Conservation (phyloP, 1,140 invertebrate species). For the Araneus ventricosus region DNA sequence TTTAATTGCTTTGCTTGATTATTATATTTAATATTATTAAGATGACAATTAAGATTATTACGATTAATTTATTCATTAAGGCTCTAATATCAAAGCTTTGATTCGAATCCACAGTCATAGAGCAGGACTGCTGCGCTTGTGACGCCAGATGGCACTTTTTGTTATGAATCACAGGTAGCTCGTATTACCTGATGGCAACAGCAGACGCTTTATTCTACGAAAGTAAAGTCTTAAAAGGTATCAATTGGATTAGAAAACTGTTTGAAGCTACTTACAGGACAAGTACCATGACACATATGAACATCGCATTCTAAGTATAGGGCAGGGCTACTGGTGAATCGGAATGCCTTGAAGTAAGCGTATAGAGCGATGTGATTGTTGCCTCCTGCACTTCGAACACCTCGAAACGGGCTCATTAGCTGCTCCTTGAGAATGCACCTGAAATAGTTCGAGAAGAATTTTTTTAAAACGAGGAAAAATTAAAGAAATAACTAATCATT, state of each 20-base stretch:
- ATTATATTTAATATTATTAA: no score
- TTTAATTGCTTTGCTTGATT: no score
- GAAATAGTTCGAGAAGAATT: slow-evolving; percentile 48
- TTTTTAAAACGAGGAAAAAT: not conserved
- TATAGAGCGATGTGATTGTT: slow-evolving; percentile 90
- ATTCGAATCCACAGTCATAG: no score
- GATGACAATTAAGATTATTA: no score
- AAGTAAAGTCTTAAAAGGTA: not conserved
- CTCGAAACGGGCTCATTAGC: slow-evolving; percentile 93
- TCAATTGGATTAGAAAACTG: not conserved
- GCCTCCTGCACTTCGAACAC: slow-evolving; percentile 88
- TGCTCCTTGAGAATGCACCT: slow-evolving; percentile 96
- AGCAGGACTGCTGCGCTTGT: no score
- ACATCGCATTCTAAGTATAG: slow-evolving; percentile 97
- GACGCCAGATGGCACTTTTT: no score
- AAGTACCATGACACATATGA: slow-evolving; percentile 95
- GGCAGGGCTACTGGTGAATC: slow-evolving; percentile 93
- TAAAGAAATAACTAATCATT: not conserved
- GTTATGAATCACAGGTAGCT: not conserved
- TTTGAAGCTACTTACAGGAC: slow-evolving; percentile 86
- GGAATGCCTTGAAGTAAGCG: slow-evolving; percentile 96
- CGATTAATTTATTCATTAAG: no score
- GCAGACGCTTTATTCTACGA: not conserved
- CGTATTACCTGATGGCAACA: not conserved
- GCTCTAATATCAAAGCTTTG: no score